Conservation (phyloP, 2,888 invertebrate species). For the Rotaria sp. region DNA sequence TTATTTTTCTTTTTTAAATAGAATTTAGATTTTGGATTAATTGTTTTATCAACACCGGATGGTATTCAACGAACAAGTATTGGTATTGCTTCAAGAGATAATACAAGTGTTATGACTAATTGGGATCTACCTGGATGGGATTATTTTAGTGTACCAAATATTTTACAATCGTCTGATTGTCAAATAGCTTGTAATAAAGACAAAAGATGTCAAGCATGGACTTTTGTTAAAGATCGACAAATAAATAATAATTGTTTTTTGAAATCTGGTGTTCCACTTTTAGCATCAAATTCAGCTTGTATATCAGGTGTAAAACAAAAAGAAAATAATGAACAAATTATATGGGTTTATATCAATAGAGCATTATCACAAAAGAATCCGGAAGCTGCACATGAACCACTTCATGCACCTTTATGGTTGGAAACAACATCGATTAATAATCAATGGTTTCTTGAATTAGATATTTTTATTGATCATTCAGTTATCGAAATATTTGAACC, state of each 20-base stretch:
- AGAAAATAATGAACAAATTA: neutral
- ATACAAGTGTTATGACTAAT: neutral
- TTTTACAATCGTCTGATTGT: neutral
- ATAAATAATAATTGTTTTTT: conserved; percentile 20
- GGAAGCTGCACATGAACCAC: neutral
- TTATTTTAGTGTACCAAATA: conserved; percentile 16
- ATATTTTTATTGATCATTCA: conserved; percentile 19
- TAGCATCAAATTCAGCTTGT: neutral
- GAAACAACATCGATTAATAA: neutral
- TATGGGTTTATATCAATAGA: conserved; percentile 6
- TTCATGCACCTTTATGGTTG: neutral
- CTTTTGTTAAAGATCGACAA: neutral
- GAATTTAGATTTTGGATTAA: conserved; percentile 26
- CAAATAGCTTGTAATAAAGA: neutral
- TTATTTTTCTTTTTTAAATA: neutral
- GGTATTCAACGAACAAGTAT: neutral
- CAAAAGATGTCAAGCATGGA: neutral
- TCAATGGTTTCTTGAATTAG: neutral
- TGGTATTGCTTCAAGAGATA: neutral
- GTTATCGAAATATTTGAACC: conserved; percentile 11
- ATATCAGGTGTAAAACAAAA: neutral
- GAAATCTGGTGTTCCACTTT: neutral
- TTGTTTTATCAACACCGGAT: neutral
- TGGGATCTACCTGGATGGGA: conserved; percentile 19
- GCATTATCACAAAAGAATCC: conserved; percentile 9